phyloP scores from a whole-genome alignment of 2,797 vertebrate species.

The Gobionotothen gibberifrons region DNA sequence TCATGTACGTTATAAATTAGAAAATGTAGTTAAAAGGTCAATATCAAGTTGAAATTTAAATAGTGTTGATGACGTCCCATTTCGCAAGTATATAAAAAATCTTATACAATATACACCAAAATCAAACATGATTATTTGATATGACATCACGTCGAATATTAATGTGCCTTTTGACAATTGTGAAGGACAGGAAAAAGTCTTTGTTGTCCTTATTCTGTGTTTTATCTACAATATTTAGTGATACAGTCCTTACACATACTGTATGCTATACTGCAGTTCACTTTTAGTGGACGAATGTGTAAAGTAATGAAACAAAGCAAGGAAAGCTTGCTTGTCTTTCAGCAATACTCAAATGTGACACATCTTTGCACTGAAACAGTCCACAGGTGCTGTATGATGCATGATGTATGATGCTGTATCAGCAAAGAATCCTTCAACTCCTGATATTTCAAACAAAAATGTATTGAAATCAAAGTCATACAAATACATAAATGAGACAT shows the following conservation, averaged over 20 bases:
- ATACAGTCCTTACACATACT: not conserved
- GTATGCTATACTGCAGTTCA: slow-evolving; percentile 15
- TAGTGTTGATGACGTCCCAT: not conserved
- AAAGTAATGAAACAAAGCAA: slow-evolving; percentile 2
- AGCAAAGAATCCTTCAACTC: slow-evolving; percentile 11
- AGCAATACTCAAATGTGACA: not conserved
- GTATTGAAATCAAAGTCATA: slow-evolving; percentile 38
- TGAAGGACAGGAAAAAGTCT: not conserved
- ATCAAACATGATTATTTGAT: slow-evolving; percentile 6
- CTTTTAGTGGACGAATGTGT: slow-evolving; percentile 18
- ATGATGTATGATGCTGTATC: not conserved
- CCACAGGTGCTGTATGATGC: not conserved
- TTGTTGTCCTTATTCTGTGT: not conserved
- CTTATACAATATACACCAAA: not conserved
- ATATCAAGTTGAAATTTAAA: slow-evolving; percentile 1
- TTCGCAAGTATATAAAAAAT: slow-evolving; percentile 14
- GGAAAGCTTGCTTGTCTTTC: slow-evolving; percentile 3
- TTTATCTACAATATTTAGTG: slow-evolving; percentile 10
- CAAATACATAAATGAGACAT: slow-evolving; percentile 47
- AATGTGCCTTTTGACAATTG: slow-evolving; percentile 1
- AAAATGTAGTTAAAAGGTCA: slow-evolving; percentile 16
- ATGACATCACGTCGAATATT: not conserved
- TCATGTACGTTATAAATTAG: slow-evolving; percentile 11
- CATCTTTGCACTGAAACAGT: slow-evolving; percentile 8
- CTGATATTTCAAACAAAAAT: slow-evolving; percentile 28